Evolutionary conservation across 2,113 vertebrate species (phyloP).

Genomic region (Mobula hypostoma): DNA sequence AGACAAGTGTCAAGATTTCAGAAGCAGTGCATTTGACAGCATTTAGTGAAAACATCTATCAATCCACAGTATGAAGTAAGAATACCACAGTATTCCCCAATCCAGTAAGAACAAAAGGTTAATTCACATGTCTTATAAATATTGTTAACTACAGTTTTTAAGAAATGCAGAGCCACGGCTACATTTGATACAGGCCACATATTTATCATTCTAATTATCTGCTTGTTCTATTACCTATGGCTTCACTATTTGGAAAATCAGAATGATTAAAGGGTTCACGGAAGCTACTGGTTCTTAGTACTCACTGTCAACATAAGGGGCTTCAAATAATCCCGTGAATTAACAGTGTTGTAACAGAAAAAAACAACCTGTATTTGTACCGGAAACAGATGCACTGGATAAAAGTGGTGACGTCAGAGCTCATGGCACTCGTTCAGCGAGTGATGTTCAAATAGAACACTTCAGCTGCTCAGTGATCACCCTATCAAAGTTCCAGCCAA

Average conservation of each 20-base stretch:
- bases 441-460: neutral
- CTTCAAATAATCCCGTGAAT: neutral
- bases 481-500: neutral
- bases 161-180: neutral
- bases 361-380: neutral
- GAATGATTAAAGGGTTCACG: neutral
- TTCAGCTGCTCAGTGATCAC: neutral
- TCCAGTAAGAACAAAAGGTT: neutral
- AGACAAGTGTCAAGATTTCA: conserved; percentile 19
- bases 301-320: neutral
- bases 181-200: neutral
- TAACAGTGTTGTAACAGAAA: neutral
- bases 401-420: neutral
- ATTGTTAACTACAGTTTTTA: neutral
- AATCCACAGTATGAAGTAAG: neutral
- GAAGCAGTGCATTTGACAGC: conserved; percentile 20
- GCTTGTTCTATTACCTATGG: neutral
- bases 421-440: neutral
- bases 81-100: conserved; percentile 20
- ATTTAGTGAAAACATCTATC: neutral
- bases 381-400: neutral
- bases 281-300: neutral
- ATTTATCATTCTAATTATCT: neutral
- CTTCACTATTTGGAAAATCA: neutral
- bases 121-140: neutral